Evolutionary conservation across 2,113 vertebrate species (phyloP), one percentile per base, ranked within the genome.

Genomic region (Cebus imitator): DNA sequence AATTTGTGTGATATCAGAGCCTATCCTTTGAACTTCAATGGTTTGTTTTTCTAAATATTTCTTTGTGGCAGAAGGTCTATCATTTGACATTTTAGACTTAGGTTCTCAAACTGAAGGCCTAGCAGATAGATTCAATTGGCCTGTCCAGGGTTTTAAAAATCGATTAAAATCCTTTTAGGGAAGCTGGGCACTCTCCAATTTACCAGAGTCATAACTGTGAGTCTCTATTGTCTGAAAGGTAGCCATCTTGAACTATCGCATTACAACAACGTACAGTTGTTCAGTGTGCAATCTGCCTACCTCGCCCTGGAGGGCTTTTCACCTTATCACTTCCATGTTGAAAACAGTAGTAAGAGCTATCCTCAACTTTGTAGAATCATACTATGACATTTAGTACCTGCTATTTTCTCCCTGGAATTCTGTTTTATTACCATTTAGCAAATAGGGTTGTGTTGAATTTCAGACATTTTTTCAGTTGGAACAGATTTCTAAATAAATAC

Each of bases 401-500:
- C 17, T 89, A 50, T 91, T 72, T 96, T 84, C 66, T 87, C 73
- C 16, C n/a, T 93, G 80, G 81, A 94, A 96, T 81, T 81, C 91
- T 96, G 40, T 81, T 92, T 97, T 96, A 82, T 85, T 96, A 76
- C 40, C 61, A 55, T 78, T 90, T 97, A 97, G 40, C 90, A 95
- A 96, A 95, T 81, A 96, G 7, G 20, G n/a, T 75, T 96, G 32
- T 92, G 72, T n/a, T 96, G 75, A 96, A 90, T 96, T 92, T 66
- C 94, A 94, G 50, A 88, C 20, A 61, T 85, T 76, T 84, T 92
- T 96, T 94, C 55, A 85, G 68, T 87, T 97, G 50, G n/a, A 92
- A 92, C 72, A 94, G 66, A 64, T 87, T 96, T 96, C 92, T 90
- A 97, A 94, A 94, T 97, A 96, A 97, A 94, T 94, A 90, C 30